A percentile compares a stretch with the other conserved stretches of the same genome.
Evolutionary conservation across 2,797 vertebrate genomes (phyloP).

Genomic region (Halcyon leucocephala): DNA sequence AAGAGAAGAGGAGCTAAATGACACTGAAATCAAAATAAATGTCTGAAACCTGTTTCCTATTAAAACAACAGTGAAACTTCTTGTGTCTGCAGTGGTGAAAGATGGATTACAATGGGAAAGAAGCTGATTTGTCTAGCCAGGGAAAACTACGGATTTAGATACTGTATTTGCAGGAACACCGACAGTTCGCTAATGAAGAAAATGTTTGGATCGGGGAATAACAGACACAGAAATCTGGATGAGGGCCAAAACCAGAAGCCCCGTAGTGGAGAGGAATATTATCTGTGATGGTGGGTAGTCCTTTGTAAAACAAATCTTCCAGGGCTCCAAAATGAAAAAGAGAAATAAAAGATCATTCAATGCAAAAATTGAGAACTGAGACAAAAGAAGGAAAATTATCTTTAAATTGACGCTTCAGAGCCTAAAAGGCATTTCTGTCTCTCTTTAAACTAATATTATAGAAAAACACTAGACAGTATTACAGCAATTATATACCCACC

Average conservation of each 20-base stretch:
- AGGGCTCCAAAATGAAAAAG: background rate
- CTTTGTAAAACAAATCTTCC: background rate
- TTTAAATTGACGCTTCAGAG: background rate
- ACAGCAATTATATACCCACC: background rate
- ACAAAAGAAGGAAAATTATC: background rate
- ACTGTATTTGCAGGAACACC: background rate
- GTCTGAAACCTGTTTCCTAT: background rate
- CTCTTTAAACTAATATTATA: background rate
- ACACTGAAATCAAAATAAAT: background rate
- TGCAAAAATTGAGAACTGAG: background rate
- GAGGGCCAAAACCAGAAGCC: background rate
- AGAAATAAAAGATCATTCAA: background rate
- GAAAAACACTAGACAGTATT: background rate
- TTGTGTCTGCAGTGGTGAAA: background rate
- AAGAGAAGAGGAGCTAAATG: background rate
- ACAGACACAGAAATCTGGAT: background rate
- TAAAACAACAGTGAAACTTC: background rate
- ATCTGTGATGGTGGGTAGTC: background rate
- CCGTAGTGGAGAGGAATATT: background rate
- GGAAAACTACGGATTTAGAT: background rate
- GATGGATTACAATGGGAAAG: background rate
- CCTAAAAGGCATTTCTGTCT: background rate
- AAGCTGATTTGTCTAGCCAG: background rate
- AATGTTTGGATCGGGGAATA: background rate
- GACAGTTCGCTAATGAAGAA: background rate